These are phyloP conservation scores for Eubucco bourcierii DNA, from an alignment of 2,113 vertebrate genomes.

Conservation along the genomic window DNA sequence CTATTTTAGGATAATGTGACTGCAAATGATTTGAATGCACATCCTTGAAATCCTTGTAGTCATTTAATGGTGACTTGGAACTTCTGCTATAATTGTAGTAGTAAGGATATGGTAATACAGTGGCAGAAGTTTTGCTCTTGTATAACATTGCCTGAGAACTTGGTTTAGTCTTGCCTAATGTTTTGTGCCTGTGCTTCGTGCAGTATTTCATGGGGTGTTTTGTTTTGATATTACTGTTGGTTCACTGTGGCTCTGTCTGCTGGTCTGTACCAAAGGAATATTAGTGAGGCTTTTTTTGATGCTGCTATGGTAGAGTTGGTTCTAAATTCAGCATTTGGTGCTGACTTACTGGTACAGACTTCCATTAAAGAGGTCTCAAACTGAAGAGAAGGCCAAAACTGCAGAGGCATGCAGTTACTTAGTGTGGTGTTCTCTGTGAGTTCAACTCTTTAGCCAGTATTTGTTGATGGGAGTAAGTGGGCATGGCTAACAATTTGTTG, in stretches of 20 bases:
- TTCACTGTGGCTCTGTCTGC: not conserved
- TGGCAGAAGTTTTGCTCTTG: not conserved
- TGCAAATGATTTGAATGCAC: constrained; percentile 8
- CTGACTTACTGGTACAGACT: not conserved
- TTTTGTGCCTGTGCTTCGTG: not conserved
- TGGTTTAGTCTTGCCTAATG: not conserved
- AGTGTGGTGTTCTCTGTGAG: not conserved
- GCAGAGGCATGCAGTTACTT: not conserved
- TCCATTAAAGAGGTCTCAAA: not conserved
- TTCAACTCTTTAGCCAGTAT: not conserved
- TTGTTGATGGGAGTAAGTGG: not conserved
- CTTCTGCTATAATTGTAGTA: not conserved
- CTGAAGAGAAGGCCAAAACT: not conserved
- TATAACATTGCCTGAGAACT: not conserved
- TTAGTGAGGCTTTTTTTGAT: constrained; percentile 15
- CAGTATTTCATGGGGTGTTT: not conserved
- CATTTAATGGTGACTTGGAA: not conserved
- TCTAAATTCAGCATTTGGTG: constrained; percentile 16
- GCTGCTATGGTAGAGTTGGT: constrained; percentile 21
- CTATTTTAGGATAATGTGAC: constrained; percentile 18
- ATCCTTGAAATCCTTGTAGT: not conserved
- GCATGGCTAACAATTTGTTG: not conserved
- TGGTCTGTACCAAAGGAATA: constrained; percentile 16
- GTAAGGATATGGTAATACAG: not conserved
- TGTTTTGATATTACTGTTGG: not conserved